Evolutionary conservation across 2,797 vertebrate species (phyloP).

Genomic region (Acestrorhynchus altus): DNA sequence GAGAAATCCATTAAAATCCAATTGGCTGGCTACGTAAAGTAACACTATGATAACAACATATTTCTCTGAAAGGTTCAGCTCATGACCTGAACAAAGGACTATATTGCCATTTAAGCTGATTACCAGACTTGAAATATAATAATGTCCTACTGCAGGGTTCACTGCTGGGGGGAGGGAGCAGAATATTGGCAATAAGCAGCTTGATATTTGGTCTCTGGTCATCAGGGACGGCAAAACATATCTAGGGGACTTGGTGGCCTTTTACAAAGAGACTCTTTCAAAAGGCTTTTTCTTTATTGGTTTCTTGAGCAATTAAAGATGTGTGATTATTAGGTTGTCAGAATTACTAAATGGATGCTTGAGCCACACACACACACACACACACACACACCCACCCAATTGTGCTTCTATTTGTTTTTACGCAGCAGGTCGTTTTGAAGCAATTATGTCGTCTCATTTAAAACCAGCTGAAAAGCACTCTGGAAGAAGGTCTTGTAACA

Average conservation of each 20-base stretch:
- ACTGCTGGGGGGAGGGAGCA: conserved; percentile 7
- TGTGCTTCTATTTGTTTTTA: conserved; percentile 39
- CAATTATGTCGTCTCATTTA: conserved; percentile 38
- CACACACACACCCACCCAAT: conserved; percentile 15
- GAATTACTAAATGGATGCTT: conserved; percentile 1
- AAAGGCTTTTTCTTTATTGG: conserved; percentile 13
- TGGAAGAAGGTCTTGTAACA: not conserved
- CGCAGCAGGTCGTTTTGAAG: conserved; percentile 37
- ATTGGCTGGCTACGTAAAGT: conserved; percentile 38
- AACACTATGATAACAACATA: conserved; percentile 9
- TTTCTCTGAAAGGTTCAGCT: conserved; percentile 32
- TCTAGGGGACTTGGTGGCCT: conserved; percentile 11
- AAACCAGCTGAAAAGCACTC: conserved; percentile 2
- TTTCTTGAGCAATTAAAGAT: conserved; percentile 17
- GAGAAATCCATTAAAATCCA: conserved; percentile 52
- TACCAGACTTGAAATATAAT: conserved; percentile 42
- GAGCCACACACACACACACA: conserved; percentile 3
- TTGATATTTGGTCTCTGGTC: conserved; percentile 24
- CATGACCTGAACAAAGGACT: conserved; percentile 24
- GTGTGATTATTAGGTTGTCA: conserved; percentile 45
- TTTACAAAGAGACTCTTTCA: conserved; percentile 5
- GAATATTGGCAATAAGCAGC: conserved; percentile 43
- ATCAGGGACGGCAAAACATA: conserved; percentile 38
- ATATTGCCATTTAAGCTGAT: conserved; percentile 30
- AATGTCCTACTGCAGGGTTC: not conserved